A percentile compares a stretch with the other conserved stretches of the same genome.
These are phyloP conservation scores for Chelonoidis abingdonii DNA, from an alignment of 2,113 vertebrate species.

Conservation along the genomic window DNA sequence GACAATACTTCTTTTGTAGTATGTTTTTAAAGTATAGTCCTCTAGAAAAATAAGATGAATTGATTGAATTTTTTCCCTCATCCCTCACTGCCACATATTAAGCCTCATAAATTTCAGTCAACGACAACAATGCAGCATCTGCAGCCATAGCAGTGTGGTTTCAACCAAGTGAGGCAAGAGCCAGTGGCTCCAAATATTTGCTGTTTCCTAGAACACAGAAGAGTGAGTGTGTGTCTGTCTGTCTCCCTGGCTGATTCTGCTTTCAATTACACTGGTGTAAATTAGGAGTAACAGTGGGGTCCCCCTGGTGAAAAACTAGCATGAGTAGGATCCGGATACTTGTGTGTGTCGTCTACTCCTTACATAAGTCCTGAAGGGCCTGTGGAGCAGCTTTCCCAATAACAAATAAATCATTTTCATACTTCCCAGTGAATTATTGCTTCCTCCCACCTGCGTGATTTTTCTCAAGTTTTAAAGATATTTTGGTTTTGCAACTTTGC, in stretches of 20 bases:
- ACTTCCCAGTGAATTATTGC: neutral
- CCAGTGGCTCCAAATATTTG: neutral
- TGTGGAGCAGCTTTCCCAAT: neutral
- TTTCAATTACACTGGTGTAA: neutral
- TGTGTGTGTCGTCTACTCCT: neutral
- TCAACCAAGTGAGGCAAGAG: neutral
- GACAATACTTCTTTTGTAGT: neutral
- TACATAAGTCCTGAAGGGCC: neutral
- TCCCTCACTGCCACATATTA: neutral
- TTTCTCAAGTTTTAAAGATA: neutral
- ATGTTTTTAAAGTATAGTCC: neutral
- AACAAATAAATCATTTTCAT: neutral
- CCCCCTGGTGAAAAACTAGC: neutral
- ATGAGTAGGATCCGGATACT: neutral
- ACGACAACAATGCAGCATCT: rapidly evolving
- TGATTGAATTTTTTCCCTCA: neutral
- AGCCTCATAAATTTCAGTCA: neutral
- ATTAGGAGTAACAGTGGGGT: neutral
- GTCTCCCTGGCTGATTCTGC: neutral
- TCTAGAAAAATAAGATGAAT: neutral
- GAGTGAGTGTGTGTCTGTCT: rapidly evolving
- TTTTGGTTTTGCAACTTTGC: neutral
- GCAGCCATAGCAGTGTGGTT: neutral
- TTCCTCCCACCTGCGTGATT: neutral
- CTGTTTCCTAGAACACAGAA: constrained; percentile 15